Conservation (phyloP, 2,888 invertebrate genomes). For the Andricus quercusramuli region DNA sequence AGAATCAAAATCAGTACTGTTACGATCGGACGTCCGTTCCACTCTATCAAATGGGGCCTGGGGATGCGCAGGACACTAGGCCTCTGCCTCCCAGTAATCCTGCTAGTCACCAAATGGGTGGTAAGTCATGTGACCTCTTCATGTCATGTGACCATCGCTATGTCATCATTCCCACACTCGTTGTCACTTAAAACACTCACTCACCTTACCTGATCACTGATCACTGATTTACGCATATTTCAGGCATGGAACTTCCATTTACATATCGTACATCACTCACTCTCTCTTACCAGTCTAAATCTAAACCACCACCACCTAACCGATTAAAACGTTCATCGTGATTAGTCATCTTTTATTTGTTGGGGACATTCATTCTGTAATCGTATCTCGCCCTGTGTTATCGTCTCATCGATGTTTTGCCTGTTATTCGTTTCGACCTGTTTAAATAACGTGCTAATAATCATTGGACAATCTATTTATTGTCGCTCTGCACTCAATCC, state of each 20-base stretch:
- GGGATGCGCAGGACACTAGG: slow-evolving; percentile 75
- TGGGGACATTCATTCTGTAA: slow-evolving; percentile 29
- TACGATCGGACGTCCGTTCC: slow-evolving; percentile 81
- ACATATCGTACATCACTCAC: not conserved
- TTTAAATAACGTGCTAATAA: slow-evolving; percentile 41
- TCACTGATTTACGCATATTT: slow-evolving; percentile 44
- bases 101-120: slow-evolving; percentile 79
- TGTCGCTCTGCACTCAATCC: slow-evolving; percentile 26
- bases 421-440: slow-evolving; percentile 15
- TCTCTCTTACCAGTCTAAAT: not conserved
- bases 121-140: slow-evolving; percentile 79
- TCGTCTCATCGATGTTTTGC: slow-evolving; percentile 39
- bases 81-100: slow-evolving; percentile 76
- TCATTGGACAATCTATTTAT: slow-evolving; percentile 11
- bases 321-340: slow-evolving; percentile 7
- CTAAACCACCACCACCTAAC: slow-evolving; percentile 25
- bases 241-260: slow-evolving; percentile 45
- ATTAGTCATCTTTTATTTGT: slow-evolving; percentile 28
- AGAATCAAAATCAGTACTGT: slow-evolving; percentile 81
- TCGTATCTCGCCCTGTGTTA: slow-evolving; percentile 31
- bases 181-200: not conserved
- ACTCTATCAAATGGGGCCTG: slow-evolving; percentile 76
- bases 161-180: slow-evolving; percentile 61
- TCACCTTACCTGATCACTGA: not conserved
- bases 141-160: slow-evolving; percentile 78